Percentiles rank a stretch among this genome's conserved stretches.
phyloP scores from a whole-genome alignment of 2,113 vertebrate species.

The Callionymus lyra region DNA sequence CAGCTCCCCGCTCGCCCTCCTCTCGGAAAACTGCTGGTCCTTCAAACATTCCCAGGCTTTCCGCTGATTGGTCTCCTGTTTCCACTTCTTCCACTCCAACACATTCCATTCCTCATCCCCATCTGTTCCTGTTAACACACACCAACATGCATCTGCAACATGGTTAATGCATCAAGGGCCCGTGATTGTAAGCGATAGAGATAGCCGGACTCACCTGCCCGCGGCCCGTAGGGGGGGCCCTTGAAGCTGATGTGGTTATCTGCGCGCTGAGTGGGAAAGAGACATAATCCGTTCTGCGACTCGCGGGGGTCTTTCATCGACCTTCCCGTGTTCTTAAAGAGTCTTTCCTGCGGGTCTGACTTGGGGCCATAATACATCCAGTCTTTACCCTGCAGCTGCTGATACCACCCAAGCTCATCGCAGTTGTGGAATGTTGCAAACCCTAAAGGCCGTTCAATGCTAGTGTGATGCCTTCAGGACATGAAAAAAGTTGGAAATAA shows the following conservation, averaged over 20 bases:
- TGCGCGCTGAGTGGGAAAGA: slow-evolving; percentile 54
- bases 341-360: slow-evolving; percentile 50
- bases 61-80: slow-evolving; percentile 47
- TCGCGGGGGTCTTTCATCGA: slow-evolving; percentile 61
- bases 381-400: slow-evolving; percentile 43
- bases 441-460: slow-evolving; percentile 40
- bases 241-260: slow-evolving; percentile 65
- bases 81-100: slow-evolving; percentile 35
- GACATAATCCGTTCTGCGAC: slow-evolving; percentile 63
- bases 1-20: slow-evolving; percentile 55
- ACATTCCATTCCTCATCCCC: slow-evolving; percentile 37
- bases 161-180: slow-evolving; percentile 57
- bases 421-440: slow-evolving; percentile 41
- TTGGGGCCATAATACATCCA: slow-evolving; percentile 37
- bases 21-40: slow-evolving; percentile 41
- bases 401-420: slow-evolving; percentile 51
- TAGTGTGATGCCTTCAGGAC: slow-evolving; percentile 42
- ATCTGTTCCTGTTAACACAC: slow-evolving; percentile 32
- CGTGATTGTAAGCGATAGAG: slow-evolving; percentile 49
- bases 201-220: slow-evolving; percentile 50
- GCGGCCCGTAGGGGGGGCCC: slow-evolving; percentile 51
- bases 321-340: slow-evolving; percentile 50
- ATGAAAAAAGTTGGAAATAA: slow-evolving; percentile 48
- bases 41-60: slow-evolving; percentile 47
- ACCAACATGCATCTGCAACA: slow-evolving; percentile 36